Percentiles rank a stretch among this genome's conserved stretches.
These are phyloP conservation scores for Sarcophaga bullata DNA, from an alignment of 1,140 invertebrate species.

Conservation along the genomic window DNA sequence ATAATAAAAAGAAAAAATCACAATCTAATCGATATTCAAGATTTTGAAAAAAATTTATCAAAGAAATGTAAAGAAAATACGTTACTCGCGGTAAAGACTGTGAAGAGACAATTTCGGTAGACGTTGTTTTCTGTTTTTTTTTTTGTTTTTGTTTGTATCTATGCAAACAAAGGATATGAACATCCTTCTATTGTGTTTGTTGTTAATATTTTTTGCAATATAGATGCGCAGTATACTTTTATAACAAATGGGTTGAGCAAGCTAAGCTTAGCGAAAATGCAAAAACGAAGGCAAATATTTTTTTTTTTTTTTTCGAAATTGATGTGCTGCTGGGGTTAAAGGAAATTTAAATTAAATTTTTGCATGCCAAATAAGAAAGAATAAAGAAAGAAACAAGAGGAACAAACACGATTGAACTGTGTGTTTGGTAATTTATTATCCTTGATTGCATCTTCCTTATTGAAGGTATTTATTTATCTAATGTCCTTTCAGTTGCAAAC, in stretches of 20 bases:
- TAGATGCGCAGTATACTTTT: neutral
- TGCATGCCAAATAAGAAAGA: constrained; percentile 9
- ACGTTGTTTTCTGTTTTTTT: too few species aligned
- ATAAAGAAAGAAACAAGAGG: neutral
- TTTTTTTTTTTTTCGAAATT: neutral
- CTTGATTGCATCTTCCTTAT: constrained; percentile 45
- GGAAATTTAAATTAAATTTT: constrained; percentile 38
- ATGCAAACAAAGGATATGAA: neutral
- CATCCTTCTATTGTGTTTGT: neutral
- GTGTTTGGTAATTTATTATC: constrained; percentile 44
- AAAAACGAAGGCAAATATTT: neutral
- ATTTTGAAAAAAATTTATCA: neutral
- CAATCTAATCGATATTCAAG: constrained; percentile 17
- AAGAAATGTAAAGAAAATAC: neutral
- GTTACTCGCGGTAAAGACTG: neutral
- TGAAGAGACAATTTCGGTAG: neutral
- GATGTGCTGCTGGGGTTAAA: neutral
- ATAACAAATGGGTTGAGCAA: neutral
- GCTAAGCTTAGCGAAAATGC: neutral
- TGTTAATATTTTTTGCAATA: neutral
- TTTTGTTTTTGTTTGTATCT: neutral
- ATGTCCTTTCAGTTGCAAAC: constrained; percentile 12
- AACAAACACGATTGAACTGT: neutral
- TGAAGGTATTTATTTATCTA: constrained; percentile 34
- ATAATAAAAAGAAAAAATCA: too few species aligned